Base-by-base conservation (phyloP, 2,888 invertebrate genomes). In the Erannis defoliaria region DNA sequence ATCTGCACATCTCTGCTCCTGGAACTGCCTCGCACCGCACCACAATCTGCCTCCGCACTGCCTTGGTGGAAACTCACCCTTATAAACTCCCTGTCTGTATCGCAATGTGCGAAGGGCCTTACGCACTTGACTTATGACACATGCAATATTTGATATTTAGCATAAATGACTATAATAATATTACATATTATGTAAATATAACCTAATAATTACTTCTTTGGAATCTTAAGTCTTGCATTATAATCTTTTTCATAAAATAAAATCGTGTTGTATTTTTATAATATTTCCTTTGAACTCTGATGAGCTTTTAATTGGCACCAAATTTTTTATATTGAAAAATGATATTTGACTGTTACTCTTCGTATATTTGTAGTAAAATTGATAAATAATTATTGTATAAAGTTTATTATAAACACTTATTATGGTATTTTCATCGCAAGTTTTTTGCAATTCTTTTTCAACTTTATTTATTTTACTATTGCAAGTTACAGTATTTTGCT, bases 121-220 rank as follows among this genome's bases (percentile, higher is more conserved):
- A 45, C 76, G 85, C 83, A 86, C 78, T 78, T 80, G 43, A 86
- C 85, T 88, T 89, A 87, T 85, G 87, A 89, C 78, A 81, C 77
- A 81, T 82, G 90, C 90, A 90, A 89, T 90, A 89, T 84, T 81
- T 78, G 77, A 84, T 82, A 77, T 77, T 79, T 85, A 85, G 81
- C 71, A 55, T 77, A 76, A 76, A 67, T 71, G 66, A 67, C 67
- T 76, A 74, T 75, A 72, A 76, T 75, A 80, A 82, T 84, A n/a
- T n/a, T n/a, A n/a, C n/a, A n/a, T n/a, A n/a, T n/a, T n/a, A 71
- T 89, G 87, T 89, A 88, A 85, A 88, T 89, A 85, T 40, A 40
- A 40, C 1, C 12, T 38, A 10, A 69, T 72, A 67, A 62, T 68
- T 71, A 45, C 71, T 75, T 75, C 70, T 74, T 79, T 74, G 64